Percentiles rank a stretch among this genome's conserved stretches.
phyloP scores from a whole-genome alignment of 2,797 vertebrate species.

The Pangasius macronema region DNA sequence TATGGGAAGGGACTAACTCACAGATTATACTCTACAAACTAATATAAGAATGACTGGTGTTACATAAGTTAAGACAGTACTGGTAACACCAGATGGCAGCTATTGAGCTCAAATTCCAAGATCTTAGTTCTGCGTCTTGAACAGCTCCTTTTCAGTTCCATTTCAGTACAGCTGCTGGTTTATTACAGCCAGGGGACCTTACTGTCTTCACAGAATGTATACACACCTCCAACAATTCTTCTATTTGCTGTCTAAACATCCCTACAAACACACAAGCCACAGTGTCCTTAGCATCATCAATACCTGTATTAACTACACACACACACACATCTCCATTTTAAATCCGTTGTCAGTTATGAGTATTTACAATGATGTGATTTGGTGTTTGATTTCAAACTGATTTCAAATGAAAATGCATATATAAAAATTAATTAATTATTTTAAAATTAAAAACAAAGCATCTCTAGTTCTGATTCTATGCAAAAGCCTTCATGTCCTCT shows the following conservation, averaged over 20 bases:
- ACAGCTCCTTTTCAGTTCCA: background rate
- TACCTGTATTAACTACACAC: background rate
- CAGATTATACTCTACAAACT: background rate
- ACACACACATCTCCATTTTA: background rate
- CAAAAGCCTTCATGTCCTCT: background rate
- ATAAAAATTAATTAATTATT: no score
- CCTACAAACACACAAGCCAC: background rate
- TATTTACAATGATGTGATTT: background rate
- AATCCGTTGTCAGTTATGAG: background rate
- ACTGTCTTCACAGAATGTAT: background rate
- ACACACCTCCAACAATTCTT: background rate
- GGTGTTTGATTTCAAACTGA: no score
- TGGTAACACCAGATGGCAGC: background rate
- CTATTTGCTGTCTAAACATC: conserved; percentile 60
- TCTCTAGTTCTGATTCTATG: background rate
- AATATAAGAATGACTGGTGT: background rate
- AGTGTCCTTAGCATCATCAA: background rate
- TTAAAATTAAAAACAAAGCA: background rate
- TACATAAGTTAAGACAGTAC: background rate
- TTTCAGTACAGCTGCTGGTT: background rate
- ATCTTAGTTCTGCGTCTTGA: background rate
- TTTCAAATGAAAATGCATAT: no score
- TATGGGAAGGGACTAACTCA: conserved; percentile 61
- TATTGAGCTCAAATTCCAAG: background rate
- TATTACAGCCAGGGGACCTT: background rate